Base-by-base conservation (phyloP, 2,797 vertebrate genomes). In the Coregonus suidteri region DNA sequence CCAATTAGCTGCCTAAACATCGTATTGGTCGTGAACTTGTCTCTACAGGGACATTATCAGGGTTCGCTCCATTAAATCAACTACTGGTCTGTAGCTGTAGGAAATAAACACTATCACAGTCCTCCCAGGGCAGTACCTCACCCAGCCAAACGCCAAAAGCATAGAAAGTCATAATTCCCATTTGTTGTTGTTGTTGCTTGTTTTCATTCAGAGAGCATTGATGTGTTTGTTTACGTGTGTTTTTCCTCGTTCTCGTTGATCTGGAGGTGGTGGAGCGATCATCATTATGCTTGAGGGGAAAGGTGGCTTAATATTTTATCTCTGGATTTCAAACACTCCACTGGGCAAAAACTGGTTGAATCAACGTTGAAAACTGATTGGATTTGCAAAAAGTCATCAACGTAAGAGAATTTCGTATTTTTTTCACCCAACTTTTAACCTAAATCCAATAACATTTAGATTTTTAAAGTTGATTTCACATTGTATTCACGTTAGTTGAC, bases 1-100 rank as follows among this genome's bases (percentile, higher is more conserved):
- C 86, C 91, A 93, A 93, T 93, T 93, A 93, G 88, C 88, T 87
- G 84, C 86, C 84, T 86, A 79, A 87, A 87, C 83, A 92, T 87
- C 87, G 89, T 88, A 89, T 87, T 85, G 91, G 79, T 87, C 86
- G 88, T 87, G 88, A 90, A 92, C 88, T 82, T 86, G 85, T 92
- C 84, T 91, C 93, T 88, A 85, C 88, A 81, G 90, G 89, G 90
- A 88, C 86, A 85, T 90, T 90, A 89, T 89, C 83, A 86, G 86
- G 89, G 85, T 90, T 87, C 82, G 91, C 90, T 90, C 87, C 91
- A 89, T 93, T 93, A 93, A 89, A 90, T 88, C 84, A 83, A 81
- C 83, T 82, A 62, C 2, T 62, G 59, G 20, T 62, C 80, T 82
- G 86, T 82, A 82, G 84, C 88, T 85, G 87, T 62, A 90, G 85